Conservation (phyloP, 2,113 vertebrate genomes). For the Spea multiplicata region DNA sequence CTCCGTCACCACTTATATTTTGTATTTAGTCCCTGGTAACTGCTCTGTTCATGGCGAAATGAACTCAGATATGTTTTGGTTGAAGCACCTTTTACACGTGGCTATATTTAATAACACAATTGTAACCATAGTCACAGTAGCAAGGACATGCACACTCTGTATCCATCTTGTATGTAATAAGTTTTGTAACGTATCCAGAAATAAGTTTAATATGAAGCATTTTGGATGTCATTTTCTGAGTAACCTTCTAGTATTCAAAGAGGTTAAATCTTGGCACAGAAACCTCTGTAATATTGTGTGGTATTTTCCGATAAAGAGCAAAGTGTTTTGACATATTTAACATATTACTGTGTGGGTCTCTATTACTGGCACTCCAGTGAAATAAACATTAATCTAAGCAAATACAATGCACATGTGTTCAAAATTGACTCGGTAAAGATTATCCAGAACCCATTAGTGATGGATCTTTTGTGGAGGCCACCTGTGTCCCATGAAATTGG, state of each 20-base stretch:
- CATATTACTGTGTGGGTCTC: conserved; percentile 4
- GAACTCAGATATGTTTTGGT: too few relatives aligned
- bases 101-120: too few relatives aligned
- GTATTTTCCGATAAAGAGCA: conserved; percentile 10
- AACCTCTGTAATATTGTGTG: neutral
- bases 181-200: too few relatives aligned
- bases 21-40: too few relatives aligned
- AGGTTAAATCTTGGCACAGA: neutral
- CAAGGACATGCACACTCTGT: too few relatives aligned
- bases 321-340: conserved; percentile 30
- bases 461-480: conserved; percentile 27
- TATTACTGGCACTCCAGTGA: conserved; percentile 15
- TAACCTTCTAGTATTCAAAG: neutral
- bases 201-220: too few relatives aligned
- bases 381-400: conserved; percentile 35
- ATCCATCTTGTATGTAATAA: too few relatives aligned
- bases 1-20: too few relatives aligned
- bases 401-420: conserved; percentile 39
- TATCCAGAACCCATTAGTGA: conserved; percentile 33
- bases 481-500: conserved; percentile 34
- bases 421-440: conserved; percentile 25
- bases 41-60: too few relatives aligned
- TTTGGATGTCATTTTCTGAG: too few relatives aligned
- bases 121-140: too few relatives aligned
- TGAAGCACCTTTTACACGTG: too few relatives aligned